Evolutionary conservation across 2,888 invertebrate species (phyloP).

Genomic region (Drosophila dives): DNA sequence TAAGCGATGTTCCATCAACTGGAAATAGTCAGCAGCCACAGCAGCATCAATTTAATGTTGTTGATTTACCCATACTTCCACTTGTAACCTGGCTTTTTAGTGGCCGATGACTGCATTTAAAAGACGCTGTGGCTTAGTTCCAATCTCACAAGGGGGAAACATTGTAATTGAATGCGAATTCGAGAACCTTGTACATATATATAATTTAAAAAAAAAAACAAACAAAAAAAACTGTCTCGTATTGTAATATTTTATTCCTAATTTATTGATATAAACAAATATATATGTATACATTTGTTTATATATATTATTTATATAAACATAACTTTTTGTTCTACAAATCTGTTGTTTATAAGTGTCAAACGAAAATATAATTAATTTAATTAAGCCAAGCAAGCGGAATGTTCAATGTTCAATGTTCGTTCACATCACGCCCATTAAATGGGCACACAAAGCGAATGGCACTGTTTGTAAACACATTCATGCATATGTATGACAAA

Average conservation of each 20-base stretch:
- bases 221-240: constrained; percentile 51
- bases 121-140: constrained; percentile 57
- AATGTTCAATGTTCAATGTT: constrained; percentile 50
- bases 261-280: constrained; percentile 59
- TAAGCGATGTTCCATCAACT: constrained; percentile 56
- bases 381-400: constrained; percentile 51
- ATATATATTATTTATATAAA: constrained; percentile 12
- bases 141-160: constrained; percentile 15
- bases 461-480: constrained; percentile 16
- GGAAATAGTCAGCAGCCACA: constrained; percentile 20
- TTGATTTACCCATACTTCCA: constrained; percentile 35
- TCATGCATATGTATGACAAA: constrained; percentile 13
- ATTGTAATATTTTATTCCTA: constrained; percentile 71
- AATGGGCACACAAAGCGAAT: constrained; percentile 35
- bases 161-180: constrained; percentile 39
- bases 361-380: constrained; percentile 71
- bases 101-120: constrained; percentile 66
- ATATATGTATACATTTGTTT: constrained; percentile 29
- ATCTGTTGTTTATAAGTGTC: constrained; percentile 69
- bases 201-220: constrained; percentile 20
- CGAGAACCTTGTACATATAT: constrained; percentile 51
- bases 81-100: constrained; percentile 21
- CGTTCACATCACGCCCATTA: constrained; percentile 34
- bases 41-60: constrained; percentile 25
- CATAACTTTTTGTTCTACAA: constrained; percentile 40